Base-by-base conservation (phyloP, 2,797 vertebrate genomes). In the Urocyon cinereoargenteus region DNA sequence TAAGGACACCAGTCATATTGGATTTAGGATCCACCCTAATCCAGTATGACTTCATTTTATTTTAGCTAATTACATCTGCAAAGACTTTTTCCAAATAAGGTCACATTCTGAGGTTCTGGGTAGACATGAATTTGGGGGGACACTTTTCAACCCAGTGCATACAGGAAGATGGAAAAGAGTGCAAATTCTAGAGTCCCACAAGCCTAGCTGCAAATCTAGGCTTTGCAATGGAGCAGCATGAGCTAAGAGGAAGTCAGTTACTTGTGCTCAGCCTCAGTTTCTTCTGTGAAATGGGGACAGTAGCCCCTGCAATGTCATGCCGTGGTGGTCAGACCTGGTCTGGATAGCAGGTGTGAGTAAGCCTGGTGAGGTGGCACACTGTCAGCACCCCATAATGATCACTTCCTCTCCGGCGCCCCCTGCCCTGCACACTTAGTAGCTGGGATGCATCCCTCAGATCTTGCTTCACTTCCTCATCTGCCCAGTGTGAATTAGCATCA, bases 51-150 rank as follows among this genome's bases (percentile, higher is more conserved):
- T 75, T 95, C 89, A 77, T 96, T 95, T 95, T 90, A 88, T 96
- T 79, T 94, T 91, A 81, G 81, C 84, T 82, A 78, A 84, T 97
- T 86, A 55, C 28, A 84, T 82, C 59, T 70, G 70, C 93, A 96
- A 90, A 96, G 73, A 70, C 72, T 86, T 36, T 93, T 91, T 93
- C 89, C 91, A 97, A 83, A 94, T 92, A 96, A 86, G 92, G 86
- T 62, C 62, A 87, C 81, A 82, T 97, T 94, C 85, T 92, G 90
- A 94, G 59, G 51, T 55, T 94, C 83, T 91, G 12, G 53, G 64
- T 77, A 92, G 94, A 73, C 26, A 15, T n/a, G 87, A 77, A 61
- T 90, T 83, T 82, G 55, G 16, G 51, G 16, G 1, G 22, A n/a
- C 73, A 86, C 61, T 81, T 1, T 55, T 91, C 62, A 79, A 16